phyloP scores from a whole-genome alignment of 2,888 invertebrate genomes.

The Helobdella robusta region DNA sequence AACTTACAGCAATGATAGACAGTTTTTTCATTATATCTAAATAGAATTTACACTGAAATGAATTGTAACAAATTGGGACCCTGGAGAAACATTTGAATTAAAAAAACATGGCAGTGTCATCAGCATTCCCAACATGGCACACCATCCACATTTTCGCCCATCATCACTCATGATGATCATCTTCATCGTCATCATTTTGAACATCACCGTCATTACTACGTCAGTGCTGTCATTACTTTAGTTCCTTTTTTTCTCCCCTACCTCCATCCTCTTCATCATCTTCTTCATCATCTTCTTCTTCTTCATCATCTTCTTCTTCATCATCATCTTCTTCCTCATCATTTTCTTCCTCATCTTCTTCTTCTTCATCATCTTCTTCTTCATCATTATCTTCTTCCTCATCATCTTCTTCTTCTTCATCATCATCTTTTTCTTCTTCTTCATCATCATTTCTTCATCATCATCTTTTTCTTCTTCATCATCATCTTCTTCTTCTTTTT shows the following conservation, averaged over 20 bases:
- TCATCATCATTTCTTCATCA: constrained; percentile 20
- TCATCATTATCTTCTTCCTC: not conserved
- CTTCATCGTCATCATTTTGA: too few relatives aligned
- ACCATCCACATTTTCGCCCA: too few relatives aligned
- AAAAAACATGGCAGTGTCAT: too few relatives aligned
- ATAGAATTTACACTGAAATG: too few relatives aligned
- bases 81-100: too few relatives aligned
- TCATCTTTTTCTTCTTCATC: constrained; percentile 8
- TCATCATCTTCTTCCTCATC: constrained; percentile 6
- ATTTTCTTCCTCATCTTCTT: not conserved
- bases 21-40: too few relatives aligned
- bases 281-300: not conserved
- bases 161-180: too few relatives aligned
- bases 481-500: not conserved
- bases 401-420: constrained; percentile 23
- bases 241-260: not conserved
- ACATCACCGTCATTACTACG: too few relatives aligned
- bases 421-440: constrained; percentile 23
- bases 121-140: too few relatives aligned
- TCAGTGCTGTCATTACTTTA: too few relatives aligned
- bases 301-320: constrained; percentile 1
- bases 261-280: not conserved
- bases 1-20: too few relatives aligned
- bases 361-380: constrained; percentile 11
- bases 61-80: too few relatives aligned